phyloP scores from a whole-genome alignment of 2,797 vertebrate species.

The Euphonia xanthogaster region DNA sequence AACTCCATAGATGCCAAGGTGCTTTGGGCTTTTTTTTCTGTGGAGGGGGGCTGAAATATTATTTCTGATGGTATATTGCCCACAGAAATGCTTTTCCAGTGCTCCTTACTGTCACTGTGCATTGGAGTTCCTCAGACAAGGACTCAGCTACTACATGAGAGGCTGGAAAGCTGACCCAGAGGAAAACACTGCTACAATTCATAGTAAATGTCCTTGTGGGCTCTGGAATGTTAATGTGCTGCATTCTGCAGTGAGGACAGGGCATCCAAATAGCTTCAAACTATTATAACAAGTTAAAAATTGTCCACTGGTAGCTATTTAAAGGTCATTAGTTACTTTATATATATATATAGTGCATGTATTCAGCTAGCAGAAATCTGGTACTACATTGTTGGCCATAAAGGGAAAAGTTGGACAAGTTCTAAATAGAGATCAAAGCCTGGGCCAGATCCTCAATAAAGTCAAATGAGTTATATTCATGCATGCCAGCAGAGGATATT shows the following conservation, averaged over 20 bases:
- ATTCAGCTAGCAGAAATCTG: constrained; percentile 57
- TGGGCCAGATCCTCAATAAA: neutral
- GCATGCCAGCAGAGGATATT: neutral
- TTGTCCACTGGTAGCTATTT: constrained; percentile 48
- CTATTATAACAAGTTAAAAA: constrained; percentile 45
- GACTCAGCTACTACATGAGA: neutral
- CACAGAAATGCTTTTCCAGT: neutral
- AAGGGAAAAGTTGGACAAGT: constrained; percentile 55
- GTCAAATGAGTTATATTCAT: neutral
- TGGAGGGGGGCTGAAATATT: neutral
- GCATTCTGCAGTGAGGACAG: neutral
- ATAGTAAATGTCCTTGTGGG: constrained; percentile 56
- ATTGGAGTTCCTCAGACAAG: neutral
- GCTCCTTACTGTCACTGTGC: neutral
- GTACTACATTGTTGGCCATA: constrained; percentile 48
- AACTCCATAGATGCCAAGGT: neutral
- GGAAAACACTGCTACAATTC: constrained; percentile 54
- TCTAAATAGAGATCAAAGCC: constrained; percentile 54
- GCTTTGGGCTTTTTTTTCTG: no score
- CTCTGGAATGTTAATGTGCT: constrained; percentile 46
- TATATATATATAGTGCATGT: constrained; percentile 52
- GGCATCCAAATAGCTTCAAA: constrained; percentile 43
- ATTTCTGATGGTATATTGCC: neutral
- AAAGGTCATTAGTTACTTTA: constrained; percentile 52
- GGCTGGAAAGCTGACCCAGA: neutral